Conservation (phyloP, 2,113 vertebrate species). For the Oryzias celebensis region DNA sequence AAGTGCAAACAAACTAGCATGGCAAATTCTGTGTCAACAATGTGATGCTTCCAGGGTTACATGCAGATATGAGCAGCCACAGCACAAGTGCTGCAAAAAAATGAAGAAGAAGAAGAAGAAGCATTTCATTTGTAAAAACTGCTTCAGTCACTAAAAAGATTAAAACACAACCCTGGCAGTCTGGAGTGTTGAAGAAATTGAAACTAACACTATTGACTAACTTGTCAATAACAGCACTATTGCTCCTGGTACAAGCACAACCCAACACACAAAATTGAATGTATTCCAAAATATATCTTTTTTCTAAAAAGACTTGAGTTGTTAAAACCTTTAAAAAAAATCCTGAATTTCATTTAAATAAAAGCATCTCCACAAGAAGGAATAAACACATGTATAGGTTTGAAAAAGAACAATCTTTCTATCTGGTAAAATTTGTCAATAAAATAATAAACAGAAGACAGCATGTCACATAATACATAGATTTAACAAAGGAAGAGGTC, state of each 20-base stretch:
- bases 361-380: neutral
- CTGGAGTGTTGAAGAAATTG: slow-evolving; percentile 8
- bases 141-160: slow-evolving; percentile 4
- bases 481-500: too few species aligned
- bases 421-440: too few species aligned
- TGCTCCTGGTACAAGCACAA: neutral
- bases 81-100: neutral
- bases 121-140: neutral
- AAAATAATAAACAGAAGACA: too few species aligned
- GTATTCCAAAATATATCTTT: neutral
- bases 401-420: too few species aligned
- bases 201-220: too few species aligned
- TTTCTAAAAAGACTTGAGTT: neutral
- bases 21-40: slow-evolving; percentile 37
- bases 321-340: neutral
- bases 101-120: neutral
- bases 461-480: too few species aligned
- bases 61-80: slow-evolving; percentile 10
- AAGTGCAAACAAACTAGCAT: slow-evolving; percentile 48
- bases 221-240: neutral
- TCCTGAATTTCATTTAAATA: neutral
- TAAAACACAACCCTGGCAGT: slow-evolving; percentile 7
- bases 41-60: slow-evolving; percentile 28
- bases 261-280: slow-evolving; percentile 1
- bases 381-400: neutral